Evolutionary conservation across 2,888 invertebrate genomes (phyloP).

Genomic region (Cybosia mesomella): DNA sequence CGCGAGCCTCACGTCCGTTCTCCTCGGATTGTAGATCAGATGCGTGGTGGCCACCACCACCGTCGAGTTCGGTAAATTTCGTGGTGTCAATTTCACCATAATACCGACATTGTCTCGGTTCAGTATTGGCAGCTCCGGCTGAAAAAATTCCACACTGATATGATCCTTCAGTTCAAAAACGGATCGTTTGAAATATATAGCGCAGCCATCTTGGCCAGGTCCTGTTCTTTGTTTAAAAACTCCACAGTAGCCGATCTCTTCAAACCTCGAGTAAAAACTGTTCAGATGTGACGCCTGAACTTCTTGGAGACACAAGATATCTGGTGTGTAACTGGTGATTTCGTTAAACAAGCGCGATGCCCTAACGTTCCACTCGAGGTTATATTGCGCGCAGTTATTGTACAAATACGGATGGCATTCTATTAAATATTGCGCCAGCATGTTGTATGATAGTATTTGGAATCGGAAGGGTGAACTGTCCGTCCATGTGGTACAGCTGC

Average conservation of each 20-base stretch:
- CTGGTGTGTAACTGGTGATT: conserved; percentile 79
- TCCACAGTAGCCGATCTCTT: conserved; percentile 89
- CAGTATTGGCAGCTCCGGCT: conserved; percentile 88
- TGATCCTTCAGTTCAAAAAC: conserved; percentile 90
- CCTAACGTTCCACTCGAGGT: conserved; percentile 91
- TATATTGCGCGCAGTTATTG: conserved; percentile 81
- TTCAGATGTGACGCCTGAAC: conserved; percentile 92
- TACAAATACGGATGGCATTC: conserved; percentile 92
- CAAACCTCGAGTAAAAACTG: conserved; percentile 86
- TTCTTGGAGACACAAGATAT: conserved; percentile 95
- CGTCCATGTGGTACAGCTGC: conserved; percentile 44
- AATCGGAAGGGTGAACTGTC: conserved; percentile 84
- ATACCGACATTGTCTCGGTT: conserved; percentile 96
- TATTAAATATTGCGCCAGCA: conserved; percentile 94
- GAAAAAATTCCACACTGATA: conserved; percentile 89
- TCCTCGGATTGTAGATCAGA: conserved; percentile 95
- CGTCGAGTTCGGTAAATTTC: conserved; percentile 75
- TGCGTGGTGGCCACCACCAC: conserved; percentile 97
- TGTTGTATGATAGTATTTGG: conserved; percentile 94
- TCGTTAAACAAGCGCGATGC: conserved; percentile 81
- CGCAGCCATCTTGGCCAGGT: conserved; percentile 94
- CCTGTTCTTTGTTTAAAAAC: conserved; percentile 95
- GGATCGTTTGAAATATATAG: conserved; percentile 92
- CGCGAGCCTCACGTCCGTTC: conserved; percentile 96
- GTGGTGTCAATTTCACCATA: conserved; percentile 91